phyloP scores from a whole-genome alignment of 2,888 invertebrate species.

The Arctia plantaginis region DNA sequence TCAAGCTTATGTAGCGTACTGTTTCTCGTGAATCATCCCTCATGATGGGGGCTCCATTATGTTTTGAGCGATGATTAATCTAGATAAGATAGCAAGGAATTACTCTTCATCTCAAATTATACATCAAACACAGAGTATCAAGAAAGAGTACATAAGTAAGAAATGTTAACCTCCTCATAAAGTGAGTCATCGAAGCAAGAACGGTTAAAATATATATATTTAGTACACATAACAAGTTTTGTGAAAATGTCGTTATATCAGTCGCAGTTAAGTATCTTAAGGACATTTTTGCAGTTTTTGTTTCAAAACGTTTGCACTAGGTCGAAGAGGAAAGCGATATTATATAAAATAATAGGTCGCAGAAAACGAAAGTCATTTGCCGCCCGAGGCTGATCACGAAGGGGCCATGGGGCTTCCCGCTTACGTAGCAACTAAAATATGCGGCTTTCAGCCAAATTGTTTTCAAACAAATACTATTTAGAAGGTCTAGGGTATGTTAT shows the following conservation, averaged over 20 bases:
- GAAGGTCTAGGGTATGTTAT: conserved; percentile 25
- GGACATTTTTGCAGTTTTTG: conserved; percentile 44
- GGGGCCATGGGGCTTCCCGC: conserved; percentile 51
- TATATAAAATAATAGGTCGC: conserved; percentile 56
- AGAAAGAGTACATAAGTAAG: background rate
- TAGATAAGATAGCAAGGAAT: background rate
- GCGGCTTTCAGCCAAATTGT: conserved; percentile 23
- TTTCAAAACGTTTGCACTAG: conserved; percentile 44
- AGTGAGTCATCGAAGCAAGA: conserved; percentile 17
- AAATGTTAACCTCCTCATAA: background rate
- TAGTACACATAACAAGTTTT: background rate
- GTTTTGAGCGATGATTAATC: background rate
- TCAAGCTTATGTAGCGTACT: conserved; percentile 1
- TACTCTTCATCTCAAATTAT: background rate
- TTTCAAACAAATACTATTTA: conserved; percentile 23
- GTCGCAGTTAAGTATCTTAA: conserved; percentile 32
- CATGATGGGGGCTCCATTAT: background rate
- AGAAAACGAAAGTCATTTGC: conserved; percentile 65
- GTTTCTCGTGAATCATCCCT: conserved; percentile 1
- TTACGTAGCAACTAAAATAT: conserved; percentile 46
- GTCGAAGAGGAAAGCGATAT: conserved; percentile 47
- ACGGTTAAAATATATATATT: no score
- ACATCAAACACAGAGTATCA: background rate
- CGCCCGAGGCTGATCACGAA: conserved; percentile 55
- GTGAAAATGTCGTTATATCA: conserved; percentile 7